Conservation (phyloP, 2,113 vertebrate genomes). For the Zosterops hypoxanthus region DNA sequence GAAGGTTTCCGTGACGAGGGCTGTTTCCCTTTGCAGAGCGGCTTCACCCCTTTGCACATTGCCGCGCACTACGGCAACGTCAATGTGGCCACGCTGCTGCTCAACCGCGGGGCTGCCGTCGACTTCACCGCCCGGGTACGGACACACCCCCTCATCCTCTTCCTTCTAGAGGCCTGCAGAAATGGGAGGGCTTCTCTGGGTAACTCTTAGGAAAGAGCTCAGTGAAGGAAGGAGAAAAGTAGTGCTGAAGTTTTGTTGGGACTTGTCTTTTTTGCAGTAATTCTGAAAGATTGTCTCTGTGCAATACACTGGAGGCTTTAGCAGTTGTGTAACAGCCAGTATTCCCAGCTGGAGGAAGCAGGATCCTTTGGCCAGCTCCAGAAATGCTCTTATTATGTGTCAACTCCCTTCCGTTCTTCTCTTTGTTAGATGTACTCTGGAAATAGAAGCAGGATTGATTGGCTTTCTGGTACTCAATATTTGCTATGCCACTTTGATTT, state of each 20-base stretch:
- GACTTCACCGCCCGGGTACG: conserved; percentile 95
- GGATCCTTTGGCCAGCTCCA: not conserved
- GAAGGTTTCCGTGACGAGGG: not conserved
- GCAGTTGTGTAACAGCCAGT: not conserved
- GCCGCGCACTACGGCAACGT: conserved; percentile 96
- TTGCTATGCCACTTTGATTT: not conserved
- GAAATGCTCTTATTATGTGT: not conserved
- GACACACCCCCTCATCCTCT: not conserved
- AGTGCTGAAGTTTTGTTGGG: not conserved
- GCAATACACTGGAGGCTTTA: not conserved
- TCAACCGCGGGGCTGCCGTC: conserved; percentile 92
- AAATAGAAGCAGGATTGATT: not conserved
- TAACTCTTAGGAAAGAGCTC: not conserved
- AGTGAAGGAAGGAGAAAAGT: not conserved
- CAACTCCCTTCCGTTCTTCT: not conserved
- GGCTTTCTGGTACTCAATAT: not conserved
- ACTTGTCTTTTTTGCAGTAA: not conserved
- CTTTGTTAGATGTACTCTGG: not conserved
- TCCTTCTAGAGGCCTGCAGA: not conserved
- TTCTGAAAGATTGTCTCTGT: not conserved
- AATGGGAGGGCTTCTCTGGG: not conserved
- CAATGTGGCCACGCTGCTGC: conserved; percentile 92
- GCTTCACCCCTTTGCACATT: conserved; percentile 95
- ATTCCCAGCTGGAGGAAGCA: not conserved
- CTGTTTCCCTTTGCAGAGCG: conserved; percentile 81